phyloP scores from a whole-genome alignment of 2,113 vertebrate species.

The Quiscalus mexicanus region DNA sequence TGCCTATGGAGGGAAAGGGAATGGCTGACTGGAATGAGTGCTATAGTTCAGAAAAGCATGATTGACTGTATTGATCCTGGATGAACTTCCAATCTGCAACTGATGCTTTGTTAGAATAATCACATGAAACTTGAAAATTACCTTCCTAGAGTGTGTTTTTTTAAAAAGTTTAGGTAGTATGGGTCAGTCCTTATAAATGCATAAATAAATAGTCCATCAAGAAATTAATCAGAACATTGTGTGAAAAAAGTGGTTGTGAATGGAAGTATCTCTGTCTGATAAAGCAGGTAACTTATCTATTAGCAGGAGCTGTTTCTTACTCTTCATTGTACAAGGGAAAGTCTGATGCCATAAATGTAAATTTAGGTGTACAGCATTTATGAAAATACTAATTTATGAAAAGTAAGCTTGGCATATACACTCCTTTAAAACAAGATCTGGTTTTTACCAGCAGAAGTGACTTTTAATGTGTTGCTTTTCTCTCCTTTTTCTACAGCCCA shows the following conservation, averaged over 20 bases:
- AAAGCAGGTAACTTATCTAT: not conserved
- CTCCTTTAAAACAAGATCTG: not conserved
- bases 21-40: not conserved
- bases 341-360: not conserved
- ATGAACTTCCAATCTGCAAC: not conserved
- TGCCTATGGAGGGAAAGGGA: not conserved
- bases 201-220: not conserved
- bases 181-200: not conserved
- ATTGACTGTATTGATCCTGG: not conserved
- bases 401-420: not conserved
- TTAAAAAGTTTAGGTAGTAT: not conserved
- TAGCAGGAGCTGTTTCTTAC: not conserved
- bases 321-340: not conserved
- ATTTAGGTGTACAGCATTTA: not conserved
- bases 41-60: not conserved
- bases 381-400: not conserved
- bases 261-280: not conserved
- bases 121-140: not conserved
- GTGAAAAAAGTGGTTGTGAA: not conserved
- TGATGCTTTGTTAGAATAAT: not conserved
- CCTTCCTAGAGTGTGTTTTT: not conserved
- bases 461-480: not conserved
- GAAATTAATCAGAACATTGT: not conserved
- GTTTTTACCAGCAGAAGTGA: not conserved
- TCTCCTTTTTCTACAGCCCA: constrained; percentile 79